Percentiles rank a stretch among this genome's conserved stretches.
Conservation (phyloP, 2,888 invertebrate genomes). For the Spialia ferax region DNA sequence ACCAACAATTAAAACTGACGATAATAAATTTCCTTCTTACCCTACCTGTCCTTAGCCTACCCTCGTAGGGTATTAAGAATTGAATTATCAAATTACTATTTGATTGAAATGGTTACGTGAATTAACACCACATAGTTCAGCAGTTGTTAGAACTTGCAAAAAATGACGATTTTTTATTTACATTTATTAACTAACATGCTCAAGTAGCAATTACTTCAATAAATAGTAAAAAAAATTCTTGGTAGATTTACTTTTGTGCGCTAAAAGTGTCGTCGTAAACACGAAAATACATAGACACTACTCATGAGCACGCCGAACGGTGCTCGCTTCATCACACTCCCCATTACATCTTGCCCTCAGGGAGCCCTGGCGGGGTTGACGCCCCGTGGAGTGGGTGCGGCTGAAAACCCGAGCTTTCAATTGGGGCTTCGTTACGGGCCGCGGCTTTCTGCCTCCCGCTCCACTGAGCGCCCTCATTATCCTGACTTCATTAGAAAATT, state of each 20-base stretch:
- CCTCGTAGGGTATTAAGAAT: too few relatives aligned
- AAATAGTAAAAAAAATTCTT: too few relatives aligned
- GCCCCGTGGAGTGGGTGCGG: conserved; percentile 75
- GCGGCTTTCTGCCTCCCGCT: conserved; percentile 22
- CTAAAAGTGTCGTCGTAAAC: background rate
- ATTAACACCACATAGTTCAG: too few relatives aligned
- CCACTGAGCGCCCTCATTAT: conserved; percentile 29
- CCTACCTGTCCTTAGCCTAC: too few relatives aligned
- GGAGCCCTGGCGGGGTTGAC: conserved; percentile 72
- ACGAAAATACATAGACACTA: background rate
- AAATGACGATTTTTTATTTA: too few relatives aligned
- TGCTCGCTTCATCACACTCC: background rate
- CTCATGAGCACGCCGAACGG: background rate
- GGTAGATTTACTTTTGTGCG: too few relatives aligned
- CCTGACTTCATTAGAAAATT: conserved; percentile 27
- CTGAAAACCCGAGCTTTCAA: conserved; percentile 73
- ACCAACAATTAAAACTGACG: background rate
- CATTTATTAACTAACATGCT: too few relatives aligned
- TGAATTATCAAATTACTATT: too few relatives aligned
- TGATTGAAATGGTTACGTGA: too few relatives aligned
- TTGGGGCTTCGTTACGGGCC: conserved; percentile 53
- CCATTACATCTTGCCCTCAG: conserved; percentile 38
- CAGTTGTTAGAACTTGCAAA: too few relatives aligned
- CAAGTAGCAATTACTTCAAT: too few relatives aligned
- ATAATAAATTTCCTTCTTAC: too few relatives aligned